A percentile compares a stretch with the other conserved stretches of the same genome.
Evolutionary conservation across 1,140 invertebrate species (phyloP).

Genomic region (Drosophila ogumai): DNA sequence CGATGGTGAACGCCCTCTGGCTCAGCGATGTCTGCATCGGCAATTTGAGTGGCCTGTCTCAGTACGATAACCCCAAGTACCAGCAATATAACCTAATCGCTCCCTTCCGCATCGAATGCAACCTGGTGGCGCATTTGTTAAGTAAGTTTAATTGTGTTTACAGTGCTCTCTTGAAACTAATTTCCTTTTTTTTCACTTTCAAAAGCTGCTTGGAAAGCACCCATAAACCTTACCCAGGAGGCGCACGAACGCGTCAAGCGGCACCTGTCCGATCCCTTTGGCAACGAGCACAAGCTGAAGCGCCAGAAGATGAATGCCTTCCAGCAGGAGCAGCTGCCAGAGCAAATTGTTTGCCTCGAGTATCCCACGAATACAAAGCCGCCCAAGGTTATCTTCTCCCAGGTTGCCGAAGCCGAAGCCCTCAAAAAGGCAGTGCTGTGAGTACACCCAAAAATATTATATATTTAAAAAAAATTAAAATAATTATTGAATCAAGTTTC

Average conservation of each 20-base stretch:
- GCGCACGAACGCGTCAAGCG: constrained; percentile 92
- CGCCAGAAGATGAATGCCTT: constrained; percentile 84
- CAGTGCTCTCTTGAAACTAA: background rate
- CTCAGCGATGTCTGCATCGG: constrained; percentile 96
- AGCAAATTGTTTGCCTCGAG: constrained; percentile 76
- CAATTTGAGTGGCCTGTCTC: constrained; percentile 92
- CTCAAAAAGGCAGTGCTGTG: constrained; percentile 81
- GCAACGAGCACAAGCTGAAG: constrained; percentile 86
- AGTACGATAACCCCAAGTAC: constrained; percentile 93
- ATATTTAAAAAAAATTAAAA: too few species aligned
- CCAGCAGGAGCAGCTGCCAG: constrained; percentile 76
- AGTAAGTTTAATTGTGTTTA: constrained; percentile 87
- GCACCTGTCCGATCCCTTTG: constrained; percentile 85
- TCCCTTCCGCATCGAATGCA: constrained; percentile 95
- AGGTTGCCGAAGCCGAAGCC: constrained; percentile 79
- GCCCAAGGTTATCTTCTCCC: constrained; percentile 87
- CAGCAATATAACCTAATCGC: constrained; percentile 92
- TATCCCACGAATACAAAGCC: constrained; percentile 86
- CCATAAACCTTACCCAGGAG: constrained; percentile 95
- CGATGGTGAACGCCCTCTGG: constrained; percentile 97
- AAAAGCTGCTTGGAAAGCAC: constrained; percentile 95
- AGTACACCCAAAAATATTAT: too few species aligned
- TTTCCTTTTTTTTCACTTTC: background rate
- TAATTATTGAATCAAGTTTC: background rate
- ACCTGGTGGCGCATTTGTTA: constrained; percentile 94